Base-by-base conservation (phyloP, 2,113 vertebrate species). In the Passerina amoena region DNA sequence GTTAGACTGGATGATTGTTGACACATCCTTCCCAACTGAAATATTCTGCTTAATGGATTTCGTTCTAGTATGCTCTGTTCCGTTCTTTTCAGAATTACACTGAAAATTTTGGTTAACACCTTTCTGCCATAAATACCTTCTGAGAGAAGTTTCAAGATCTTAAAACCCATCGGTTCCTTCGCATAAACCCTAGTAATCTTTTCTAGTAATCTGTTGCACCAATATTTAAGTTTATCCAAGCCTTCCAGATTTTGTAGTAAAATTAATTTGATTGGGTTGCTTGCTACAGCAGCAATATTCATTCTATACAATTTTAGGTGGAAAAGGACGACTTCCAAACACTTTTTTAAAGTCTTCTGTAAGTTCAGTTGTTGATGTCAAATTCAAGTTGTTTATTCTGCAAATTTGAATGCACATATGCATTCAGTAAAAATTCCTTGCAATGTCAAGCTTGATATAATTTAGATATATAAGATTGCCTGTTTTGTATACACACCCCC, bases 1-100 rank as follows among this genome's bases (percentile, higher is more conserved):
- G 22, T 8, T 60, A 22, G 20, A 4, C 22, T n/a, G 22, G 22
- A 21, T 48, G 45, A 24, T 16, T 0, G 0, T 3, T 51, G 10
- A 45, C 3, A 35, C 4, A 50, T 42, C 4, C 3, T 33, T 88
- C 51, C 33, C 44, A 84, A 7, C 3, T 6, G 28, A 53, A 83
- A 59, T 30, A 22, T 31, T 50, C 7, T 7, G 11, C 7, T 56
- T 28, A 40, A 56, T 64, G 22, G 31, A 12, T 21, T 45, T 17
- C 57, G 4, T 57, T 65, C 23, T 40, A 25, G 40, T 53, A 5
- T n/a, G 6, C 6, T 61, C 37, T 45, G 6, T 37, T 33, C 44
- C 51, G 0, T 33, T 50, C 4, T 66, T 53, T 61, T 35, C 40
- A 42, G 31, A 69, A 42, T 35, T 47, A 9, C 35, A 20, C 15